Evolutionary conservation across 2,797 vertebrate genomes (phyloP), one percentile per base, ranked within the genome.

Genomic region (Liparis tanakae): DNA sequence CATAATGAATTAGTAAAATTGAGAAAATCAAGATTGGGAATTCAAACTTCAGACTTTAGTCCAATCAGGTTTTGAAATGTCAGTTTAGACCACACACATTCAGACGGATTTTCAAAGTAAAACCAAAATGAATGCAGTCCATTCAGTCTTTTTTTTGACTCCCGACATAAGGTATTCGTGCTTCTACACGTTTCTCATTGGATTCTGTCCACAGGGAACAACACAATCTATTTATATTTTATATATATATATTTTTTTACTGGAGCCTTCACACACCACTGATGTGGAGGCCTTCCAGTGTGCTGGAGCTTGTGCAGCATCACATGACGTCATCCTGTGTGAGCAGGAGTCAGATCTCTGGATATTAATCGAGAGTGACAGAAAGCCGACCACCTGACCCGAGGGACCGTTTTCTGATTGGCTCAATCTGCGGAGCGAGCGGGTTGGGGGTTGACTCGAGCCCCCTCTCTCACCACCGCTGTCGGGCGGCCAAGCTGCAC

Each of bases 311-410:
- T 44, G 33, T 51, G 50, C 39, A 48, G 15, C 74, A 57, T 58
- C 53, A 70, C 58, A 65, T 73, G 12, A 72, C 57, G 48, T 43
- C 63, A 39, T 74, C 15, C 15, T 39, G 64, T 70, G 73, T 69
- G 55, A 37, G 53, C 81, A 53, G 68, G 55, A 79, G 61, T 84
- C 64, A 77, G 17, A 77, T 75, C 50, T 60, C 71, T 72, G 76
- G 53, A 86, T 46, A 44, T 25, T 85, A 70, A 93, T 85, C 57
- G 76, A 73, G 81, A 85, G 72, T 85, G 91, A 92, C 83, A 88
- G 84, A 84, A 81, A 81, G 78, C 57, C 54, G 46, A 81, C 62
- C 89, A 89, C 68, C 70, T 90, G 87, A 91, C 88, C 80, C 1
- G 41, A 87, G 78, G 82, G 81, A 53, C 17, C 9, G 66, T 30